Evolutionary conservation across 2,113 vertebrate genomes (phyloP).

Genomic region (Speoplatyrhinus poulsoni): DNA sequence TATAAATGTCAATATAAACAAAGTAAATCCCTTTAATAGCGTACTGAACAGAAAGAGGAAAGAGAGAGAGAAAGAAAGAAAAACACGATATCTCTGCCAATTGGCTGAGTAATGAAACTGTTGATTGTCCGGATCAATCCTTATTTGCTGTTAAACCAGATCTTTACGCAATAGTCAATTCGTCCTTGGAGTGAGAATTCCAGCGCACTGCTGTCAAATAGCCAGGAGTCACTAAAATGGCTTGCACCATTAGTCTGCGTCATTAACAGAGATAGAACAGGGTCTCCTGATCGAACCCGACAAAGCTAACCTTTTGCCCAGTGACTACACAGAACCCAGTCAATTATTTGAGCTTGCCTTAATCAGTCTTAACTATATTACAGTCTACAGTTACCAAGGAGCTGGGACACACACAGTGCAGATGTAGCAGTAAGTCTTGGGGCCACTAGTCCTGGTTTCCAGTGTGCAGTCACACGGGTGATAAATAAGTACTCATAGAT

Average conservation of each 20-base stretch:
- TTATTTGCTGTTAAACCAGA: slow-evolving; percentile 33
- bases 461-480: too few species aligned
- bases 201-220: slow-evolving; percentile 4
- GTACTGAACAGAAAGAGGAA: background rate
- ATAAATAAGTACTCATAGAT: too few species aligned
- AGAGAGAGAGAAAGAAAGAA: background rate
- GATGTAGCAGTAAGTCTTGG: too few species aligned
- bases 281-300: slow-evolving; percentile 10
- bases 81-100: background rate
- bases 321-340: slow-evolving; percentile 1
- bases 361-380: background rate
- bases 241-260: slow-evolving; percentile 20
- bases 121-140: slow-evolving; percentile 29
- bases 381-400: background rate
- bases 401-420: too few species aligned
- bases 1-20: background rate
- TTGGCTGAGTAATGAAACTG: slow-evolving; percentile 22
- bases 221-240: slow-evolving; percentile 11
- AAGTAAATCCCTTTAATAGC: background rate
- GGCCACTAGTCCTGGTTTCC: too few species aligned
- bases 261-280: slow-evolving; percentile 9
- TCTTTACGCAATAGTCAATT: slow-evolving; percentile 22
- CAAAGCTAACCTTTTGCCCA: slow-evolving; percentile 19
- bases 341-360: background rate
- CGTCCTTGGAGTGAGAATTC: background rate